Evolutionary conservation across 1,140 invertebrate species (phyloP).

Genomic region (Coboldia fuscipes): DNA sequence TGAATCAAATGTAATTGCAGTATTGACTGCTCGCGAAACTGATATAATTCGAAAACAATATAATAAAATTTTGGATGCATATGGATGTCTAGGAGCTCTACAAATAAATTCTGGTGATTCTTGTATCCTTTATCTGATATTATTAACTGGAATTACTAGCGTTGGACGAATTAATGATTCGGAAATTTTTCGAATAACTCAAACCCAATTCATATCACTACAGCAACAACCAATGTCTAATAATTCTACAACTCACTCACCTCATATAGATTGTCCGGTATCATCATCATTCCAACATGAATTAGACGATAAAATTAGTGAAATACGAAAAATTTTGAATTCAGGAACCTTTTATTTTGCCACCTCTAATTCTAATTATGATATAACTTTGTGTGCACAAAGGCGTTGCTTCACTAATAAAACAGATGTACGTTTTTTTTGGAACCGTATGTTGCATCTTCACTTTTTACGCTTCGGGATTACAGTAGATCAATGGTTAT

Average conservation of each 20-base stretch:
- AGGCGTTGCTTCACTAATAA: slow-evolving; percentile 48
- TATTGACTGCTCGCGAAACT: slow-evolving; percentile 57
- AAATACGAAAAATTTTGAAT: slow-evolving; percentile 72
- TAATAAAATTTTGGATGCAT: slow-evolving; percentile 73
- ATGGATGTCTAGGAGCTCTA: slow-evolving; percentile 78
- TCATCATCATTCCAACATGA: too few relatives aligned
- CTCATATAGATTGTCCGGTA: too few relatives aligned
- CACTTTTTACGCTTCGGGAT: slow-evolving; percentile 79
- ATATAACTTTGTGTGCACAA: slow-evolving; percentile 86
- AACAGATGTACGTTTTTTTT: slow-evolving; percentile 92
- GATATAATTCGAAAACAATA: slow-evolving; percentile 76
- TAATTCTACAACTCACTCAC: too few relatives aligned
- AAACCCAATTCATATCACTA: slow-evolving; percentile 73
- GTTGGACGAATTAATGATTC: slow-evolving; percentile 83
- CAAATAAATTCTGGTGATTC: slow-evolving; percentile 69
- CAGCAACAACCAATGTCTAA: slow-evolving; percentile 41
- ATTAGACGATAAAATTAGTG: slow-evolving; percentile 54
- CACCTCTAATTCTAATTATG: slow-evolving; percentile 28
- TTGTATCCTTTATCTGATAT: slow-evolving; percentile 63
- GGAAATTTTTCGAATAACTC: slow-evolving; percentile 85
- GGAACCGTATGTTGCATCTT: slow-evolving; percentile 87
- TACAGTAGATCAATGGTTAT: slow-evolving; percentile 67
- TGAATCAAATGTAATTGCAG: slow-evolving; percentile 72
- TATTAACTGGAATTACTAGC: slow-evolving; percentile 87
- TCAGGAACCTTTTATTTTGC: slow-evolving; percentile 96